Conservation (phyloP, 2,113 vertebrate species). For the Marmota monax region DNA sequence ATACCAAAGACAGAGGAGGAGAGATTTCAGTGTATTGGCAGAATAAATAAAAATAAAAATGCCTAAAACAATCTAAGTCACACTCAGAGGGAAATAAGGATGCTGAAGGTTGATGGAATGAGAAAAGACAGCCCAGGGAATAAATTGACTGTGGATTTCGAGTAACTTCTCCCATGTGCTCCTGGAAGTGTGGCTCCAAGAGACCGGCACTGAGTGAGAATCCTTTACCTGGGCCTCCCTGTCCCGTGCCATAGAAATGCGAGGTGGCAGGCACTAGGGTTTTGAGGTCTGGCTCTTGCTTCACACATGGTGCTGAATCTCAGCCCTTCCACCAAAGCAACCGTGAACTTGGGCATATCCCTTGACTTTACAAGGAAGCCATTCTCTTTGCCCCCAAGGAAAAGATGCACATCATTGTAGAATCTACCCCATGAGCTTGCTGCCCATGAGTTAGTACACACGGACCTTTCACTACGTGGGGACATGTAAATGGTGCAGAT, state of each 20-base stretch:
- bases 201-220: too few species aligned
- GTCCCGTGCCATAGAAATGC: background rate
- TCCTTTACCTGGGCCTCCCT: background rate
- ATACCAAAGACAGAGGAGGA: background rate
- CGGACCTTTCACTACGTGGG: accelerated
- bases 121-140: background rate
- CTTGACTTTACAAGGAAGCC: background rate
- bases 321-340: too few species aligned
- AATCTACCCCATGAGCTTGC: background rate
- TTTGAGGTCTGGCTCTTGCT: too few species aligned
- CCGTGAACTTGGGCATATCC: background rate
- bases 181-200: background rate
- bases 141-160: background rate
- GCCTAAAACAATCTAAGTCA: background rate
- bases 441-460: accelerated
- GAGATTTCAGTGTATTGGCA: background rate
- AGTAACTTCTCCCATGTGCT: background rate
- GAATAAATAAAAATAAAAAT: background rate
- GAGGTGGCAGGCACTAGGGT: accelerated
- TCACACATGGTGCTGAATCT: background rate
- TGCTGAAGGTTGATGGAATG: too few species aligned
- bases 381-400: background rate
- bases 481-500: accelerated
- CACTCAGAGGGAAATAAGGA: background rate
- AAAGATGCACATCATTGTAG: background rate